phyloP scores from a whole-genome alignment of 1,140 invertebrate genomes.

The Drosophila melanica region DNA sequence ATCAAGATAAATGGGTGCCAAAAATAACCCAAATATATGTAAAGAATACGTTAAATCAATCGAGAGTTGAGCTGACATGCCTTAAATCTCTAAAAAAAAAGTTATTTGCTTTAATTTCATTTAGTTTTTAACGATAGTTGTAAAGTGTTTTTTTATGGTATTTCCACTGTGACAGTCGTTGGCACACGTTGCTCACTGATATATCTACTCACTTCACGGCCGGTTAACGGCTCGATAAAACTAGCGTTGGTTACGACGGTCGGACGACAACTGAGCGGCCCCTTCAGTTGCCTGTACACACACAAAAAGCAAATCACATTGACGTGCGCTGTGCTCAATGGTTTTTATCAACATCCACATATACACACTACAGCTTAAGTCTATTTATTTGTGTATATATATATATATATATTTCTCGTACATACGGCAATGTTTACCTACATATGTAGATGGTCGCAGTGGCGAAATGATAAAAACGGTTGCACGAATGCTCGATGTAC shows the following conservation, averaged over 20 bases:
- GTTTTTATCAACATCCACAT: conserved; percentile 45
- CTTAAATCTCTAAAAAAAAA: background rate
- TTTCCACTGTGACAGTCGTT: conserved; percentile 4
- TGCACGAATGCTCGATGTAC: conserved; percentile 35
- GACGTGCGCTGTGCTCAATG: conserved; percentile 41
- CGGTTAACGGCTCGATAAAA: conserved; percentile 45
- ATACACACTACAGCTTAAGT: conserved; percentile 5
- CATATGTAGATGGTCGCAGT: conserved; percentile 19
- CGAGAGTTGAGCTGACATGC: background rate
- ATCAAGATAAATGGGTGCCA: conserved; percentile 21
- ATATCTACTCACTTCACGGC: conserved; percentile 50
- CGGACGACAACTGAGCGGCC: conserved; percentile 63
- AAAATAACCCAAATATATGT: background rate
- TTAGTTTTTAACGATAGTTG: background rate
- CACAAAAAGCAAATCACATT: conserved; percentile 34
- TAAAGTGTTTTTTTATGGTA: background rate
- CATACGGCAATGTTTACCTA: conserved; percentile 4
- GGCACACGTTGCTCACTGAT: conserved; percentile 6
- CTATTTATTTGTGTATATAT: conserved; percentile 2
- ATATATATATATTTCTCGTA: background rate
- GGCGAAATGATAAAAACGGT: conserved; percentile 35
- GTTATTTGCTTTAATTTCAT: background rate
- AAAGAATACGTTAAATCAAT: background rate
- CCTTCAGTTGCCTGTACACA: background rate
- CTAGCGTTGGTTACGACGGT: conserved; percentile 61